Evolutionary conservation across 2,113 vertebrate genomes (phyloP).

Genomic region (Vireo altiloquus): DNA sequence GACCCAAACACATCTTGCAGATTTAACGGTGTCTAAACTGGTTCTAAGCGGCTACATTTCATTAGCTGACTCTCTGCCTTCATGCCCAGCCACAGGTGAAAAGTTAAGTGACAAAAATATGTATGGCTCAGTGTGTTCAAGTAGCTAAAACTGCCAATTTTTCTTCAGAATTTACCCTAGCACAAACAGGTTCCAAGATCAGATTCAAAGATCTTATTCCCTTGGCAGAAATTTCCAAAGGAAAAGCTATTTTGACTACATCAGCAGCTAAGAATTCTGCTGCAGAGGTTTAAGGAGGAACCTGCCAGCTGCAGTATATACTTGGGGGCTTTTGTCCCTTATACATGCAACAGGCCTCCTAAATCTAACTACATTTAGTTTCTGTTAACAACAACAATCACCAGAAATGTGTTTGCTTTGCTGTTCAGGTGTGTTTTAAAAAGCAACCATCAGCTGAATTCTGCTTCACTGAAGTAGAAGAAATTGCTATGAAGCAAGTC

Average conservation of each 20-base stretch:
- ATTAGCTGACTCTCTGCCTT: not conserved
- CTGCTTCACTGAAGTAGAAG: not conserved
- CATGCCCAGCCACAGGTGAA: not conserved
- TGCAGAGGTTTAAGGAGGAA: not conserved
- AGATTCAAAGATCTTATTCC: not conserved
- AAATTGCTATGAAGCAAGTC: not conserved
- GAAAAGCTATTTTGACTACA: slow-evolving; percentile 6
- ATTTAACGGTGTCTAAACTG: not conserved
- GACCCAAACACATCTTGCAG: not conserved
- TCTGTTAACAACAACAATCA: not conserved
- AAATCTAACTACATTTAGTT: not conserved
- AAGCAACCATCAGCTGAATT: not conserved
- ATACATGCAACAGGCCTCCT: not conserved
- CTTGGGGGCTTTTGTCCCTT: not conserved
- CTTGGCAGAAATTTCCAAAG: not conserved
- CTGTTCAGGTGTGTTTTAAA: not conserved
- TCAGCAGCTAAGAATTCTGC: slow-evolving; percentile 34
- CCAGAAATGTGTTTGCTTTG: not conserved
- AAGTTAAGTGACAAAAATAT: not conserved
- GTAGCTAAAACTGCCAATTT: not conserved
- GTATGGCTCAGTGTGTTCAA: not conserved
- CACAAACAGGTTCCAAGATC: not conserved
- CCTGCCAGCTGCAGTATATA: not conserved
- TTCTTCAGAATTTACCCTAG: not conserved
- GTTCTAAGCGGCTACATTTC: not conserved